A percentile compares a stretch with the other conserved stretches of the same genome.
Evolutionary conservation across 2,797 vertebrate species (phyloP).

Genomic region (Aeoliscus strigatus): DNA sequence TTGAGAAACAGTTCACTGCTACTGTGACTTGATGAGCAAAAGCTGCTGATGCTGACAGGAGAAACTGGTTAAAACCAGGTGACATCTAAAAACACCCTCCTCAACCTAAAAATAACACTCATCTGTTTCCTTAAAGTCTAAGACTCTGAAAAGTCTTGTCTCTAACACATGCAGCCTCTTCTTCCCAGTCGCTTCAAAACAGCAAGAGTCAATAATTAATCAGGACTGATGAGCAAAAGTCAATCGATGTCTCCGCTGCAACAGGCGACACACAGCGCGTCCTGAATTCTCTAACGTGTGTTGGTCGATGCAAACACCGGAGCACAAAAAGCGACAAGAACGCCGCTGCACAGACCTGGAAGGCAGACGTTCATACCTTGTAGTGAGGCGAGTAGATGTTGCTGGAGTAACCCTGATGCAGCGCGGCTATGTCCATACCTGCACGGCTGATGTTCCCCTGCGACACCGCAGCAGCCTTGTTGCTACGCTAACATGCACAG

Average conservation of each 20-base stretch:
- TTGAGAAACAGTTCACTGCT: too few species aligned
- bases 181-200: constrained; percentile 13
- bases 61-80: constrained; percentile 10
- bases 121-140: too few species aligned
- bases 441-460: constrained; percentile 16
- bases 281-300: too few species aligned
- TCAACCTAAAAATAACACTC: too few species aligned
- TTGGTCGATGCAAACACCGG: too few species aligned
- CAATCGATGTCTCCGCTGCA: constrained; percentile 15
- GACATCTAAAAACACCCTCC: too few species aligned
- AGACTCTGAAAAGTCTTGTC: too few species aligned
- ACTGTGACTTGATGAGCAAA: too few species aligned
- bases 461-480: constrained; percentile 18
- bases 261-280: not conserved
- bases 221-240: constrained; percentile 8
- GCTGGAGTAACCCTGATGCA: constrained; percentile 67
- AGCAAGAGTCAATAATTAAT: constrained; percentile 46
- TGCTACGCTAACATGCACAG: constrained; percentile 11
- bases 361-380: constrained; percentile 63
- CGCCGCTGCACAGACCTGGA: too few species aligned
- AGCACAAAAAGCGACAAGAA: too few species aligned
- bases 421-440: constrained; percentile 71
- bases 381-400: constrained; percentile 64
- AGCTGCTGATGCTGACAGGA: too few species aligned
- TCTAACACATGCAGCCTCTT: constrained; percentile 8